Evolutionary conservation across 2,113 vertebrate species (phyloP), one percentile per base, ranked within the genome.

Genomic region (Panthera uncia): DNA sequence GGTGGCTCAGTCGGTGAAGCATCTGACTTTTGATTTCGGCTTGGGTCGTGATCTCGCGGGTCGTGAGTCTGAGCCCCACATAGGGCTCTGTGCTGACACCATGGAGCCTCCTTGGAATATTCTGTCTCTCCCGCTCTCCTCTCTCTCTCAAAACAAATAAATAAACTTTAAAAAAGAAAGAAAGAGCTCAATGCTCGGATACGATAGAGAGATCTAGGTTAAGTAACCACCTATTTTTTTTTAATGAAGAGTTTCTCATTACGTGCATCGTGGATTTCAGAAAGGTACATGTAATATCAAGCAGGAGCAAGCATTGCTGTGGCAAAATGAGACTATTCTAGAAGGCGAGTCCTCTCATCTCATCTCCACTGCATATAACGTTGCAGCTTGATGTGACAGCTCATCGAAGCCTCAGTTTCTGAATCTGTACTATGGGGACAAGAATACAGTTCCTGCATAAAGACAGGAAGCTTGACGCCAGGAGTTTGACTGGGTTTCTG

Each of bases 311-410:
- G 31, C 7, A 1, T 14, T 65, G 25, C 5, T 65, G 4, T 36
- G 50, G 27, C 14, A 50, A 90, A 41, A 36, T 7, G 23, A 65
- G n/a, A 0, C 27, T 21, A 3, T 76, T 21, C 27, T 23, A 31
- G 50, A 21, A 50, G 13, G 29, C 3, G 1, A 16, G 4, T 52
- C 18, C 2, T 14, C 12, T 50, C 18, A 2, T 76, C 15, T 68
- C 66, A 27, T 48, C 13, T 25, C 8, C 9, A 50, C 23, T 33
- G 14, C 1, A 2, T 15, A 4, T 4, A 19, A 73, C 0, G 7
- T 4, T 38, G 52, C 19, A 9, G 8, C 15, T 18, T 12, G 10
- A n/a, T 1, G 0, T 38, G 27, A 50, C 25, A 3, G 7, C 18
- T 36, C 15, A 84, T 16, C 27, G 2, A n/a, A 79, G 84, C 33